phyloP scores from a whole-genome alignment of 2,113 vertebrate species.

The Sula dactylatra region DNA sequence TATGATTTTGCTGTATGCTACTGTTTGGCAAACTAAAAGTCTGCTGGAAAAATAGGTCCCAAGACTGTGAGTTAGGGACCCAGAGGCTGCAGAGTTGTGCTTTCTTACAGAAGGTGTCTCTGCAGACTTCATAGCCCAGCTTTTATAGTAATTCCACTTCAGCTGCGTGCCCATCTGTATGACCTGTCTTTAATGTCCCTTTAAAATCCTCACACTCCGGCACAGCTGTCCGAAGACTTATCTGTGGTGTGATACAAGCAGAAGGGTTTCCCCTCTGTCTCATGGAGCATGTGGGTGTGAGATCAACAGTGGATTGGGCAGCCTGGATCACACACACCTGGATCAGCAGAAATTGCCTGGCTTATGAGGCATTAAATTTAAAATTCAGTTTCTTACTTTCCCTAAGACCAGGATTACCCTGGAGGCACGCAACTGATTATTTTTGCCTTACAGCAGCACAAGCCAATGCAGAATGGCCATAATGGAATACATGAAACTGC shows the following conservation, averaged over 20 bases:
- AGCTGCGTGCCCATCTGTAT: neutral
- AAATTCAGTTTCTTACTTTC: neutral
- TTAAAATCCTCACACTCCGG: neutral
- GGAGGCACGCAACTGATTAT: neutral
- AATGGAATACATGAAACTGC: neutral
- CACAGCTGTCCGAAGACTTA: neutral
- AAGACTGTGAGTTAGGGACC: neutral
- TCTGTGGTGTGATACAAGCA: neutral
- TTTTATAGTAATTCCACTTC: neutral
- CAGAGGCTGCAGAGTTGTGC: neutral
- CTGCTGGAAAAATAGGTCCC: neutral
- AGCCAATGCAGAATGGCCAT: neutral
- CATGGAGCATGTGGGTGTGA: neutral
- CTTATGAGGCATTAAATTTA: neutral
- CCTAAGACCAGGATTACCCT: neutral
- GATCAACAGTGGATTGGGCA: neutral
- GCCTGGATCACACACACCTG: neutral
- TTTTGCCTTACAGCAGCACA: neutral
- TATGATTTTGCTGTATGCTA: neutral
- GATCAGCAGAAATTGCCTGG: slow-evolving; percentile 2
- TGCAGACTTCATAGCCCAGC: neutral
- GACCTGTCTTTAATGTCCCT: neutral
- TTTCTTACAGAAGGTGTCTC: neutral
- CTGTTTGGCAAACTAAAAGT: neutral
- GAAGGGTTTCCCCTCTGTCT: neutral